Conservation (phyloP, 2,113 vertebrate species). For the Egretta garzetta region DNA sequence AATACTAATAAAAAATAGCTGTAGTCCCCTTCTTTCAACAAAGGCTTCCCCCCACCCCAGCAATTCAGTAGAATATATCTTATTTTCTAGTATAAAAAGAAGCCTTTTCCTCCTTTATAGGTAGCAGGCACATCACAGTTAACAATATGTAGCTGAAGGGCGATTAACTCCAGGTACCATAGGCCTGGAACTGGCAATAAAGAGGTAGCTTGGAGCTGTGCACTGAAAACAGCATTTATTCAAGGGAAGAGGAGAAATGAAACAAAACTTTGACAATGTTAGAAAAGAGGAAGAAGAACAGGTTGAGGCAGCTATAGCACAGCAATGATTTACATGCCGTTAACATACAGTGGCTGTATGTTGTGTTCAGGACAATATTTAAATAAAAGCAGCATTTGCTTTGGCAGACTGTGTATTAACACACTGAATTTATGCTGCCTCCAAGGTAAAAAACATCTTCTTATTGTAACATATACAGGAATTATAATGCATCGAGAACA, state of each 20-base stretch:
- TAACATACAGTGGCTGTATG: not conserved
- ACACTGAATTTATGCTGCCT: conserved; percentile 54
- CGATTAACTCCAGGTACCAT: conserved; percentile 67
- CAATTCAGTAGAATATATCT: conserved; percentile 31
- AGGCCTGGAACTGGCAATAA: conserved; percentile 64
- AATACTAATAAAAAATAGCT: conserved; percentile 63
- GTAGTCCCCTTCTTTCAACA: conserved; percentile 52
- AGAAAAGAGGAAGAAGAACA: conserved; percentile 25
- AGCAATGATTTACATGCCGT: conserved; percentile 44
- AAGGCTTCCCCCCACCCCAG: conserved; percentile 3
- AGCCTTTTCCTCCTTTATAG: conserved; percentile 41
- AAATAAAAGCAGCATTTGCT: conserved; percentile 51
- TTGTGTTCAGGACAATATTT: conserved; percentile 55
- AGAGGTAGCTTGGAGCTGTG: conserved; percentile 60
- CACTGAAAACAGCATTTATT: conserved; percentile 59
- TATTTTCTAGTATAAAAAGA: conserved; percentile 56
- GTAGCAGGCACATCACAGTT: conserved; percentile 52
- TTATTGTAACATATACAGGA: conserved; percentile 36
- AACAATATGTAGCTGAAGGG: conserved; percentile 68
- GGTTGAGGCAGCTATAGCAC: conserved; percentile 26
- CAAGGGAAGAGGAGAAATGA: conserved; percentile 45
- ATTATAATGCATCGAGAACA: not conserved
- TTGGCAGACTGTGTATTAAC: conserved; percentile 45
- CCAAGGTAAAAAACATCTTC: conserved; percentile 55
- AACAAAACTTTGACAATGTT: conserved; percentile 65